Conservation (phyloP, 1,140 invertebrate genomes). For the Apocrypta bakeri region DNA sequence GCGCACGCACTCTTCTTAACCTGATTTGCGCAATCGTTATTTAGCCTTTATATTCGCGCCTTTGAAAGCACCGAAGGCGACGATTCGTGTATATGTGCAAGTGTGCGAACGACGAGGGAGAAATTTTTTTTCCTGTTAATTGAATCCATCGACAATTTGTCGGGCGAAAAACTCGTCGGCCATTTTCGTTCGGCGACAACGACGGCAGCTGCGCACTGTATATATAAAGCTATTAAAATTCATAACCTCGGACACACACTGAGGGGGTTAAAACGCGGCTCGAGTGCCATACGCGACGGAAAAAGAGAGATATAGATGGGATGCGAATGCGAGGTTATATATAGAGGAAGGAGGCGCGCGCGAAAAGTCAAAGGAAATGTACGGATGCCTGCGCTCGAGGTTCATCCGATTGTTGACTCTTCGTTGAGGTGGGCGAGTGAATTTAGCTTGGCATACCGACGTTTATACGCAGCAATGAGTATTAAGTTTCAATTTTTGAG, state of each 20-base stretch:
- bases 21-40: conserved; percentile 29
- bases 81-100: not conserved
- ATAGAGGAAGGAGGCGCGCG: not conserved
- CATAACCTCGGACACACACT: conserved; percentile 74
- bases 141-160: conserved; percentile 75
- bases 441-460: too few species aligned
- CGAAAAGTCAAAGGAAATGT: conserved; percentile 17
- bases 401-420: conserved; percentile 5
- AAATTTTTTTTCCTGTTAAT: conserved; percentile 63
- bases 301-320: conserved; percentile 22
- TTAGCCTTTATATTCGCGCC: conserved; percentile 9
- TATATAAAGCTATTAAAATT: conserved; percentile 74
- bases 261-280: conserved; percentile 68
- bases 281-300: conserved; percentile 56
- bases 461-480: too few species aligned
- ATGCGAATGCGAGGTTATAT: not conserved
- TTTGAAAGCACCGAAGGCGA: not conserved
- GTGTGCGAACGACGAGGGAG: not conserved
- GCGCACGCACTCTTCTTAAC: conserved; percentile 12
- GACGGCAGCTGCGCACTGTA: conserved; percentile 54
- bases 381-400: not conserved
- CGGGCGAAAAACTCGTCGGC: conserved; percentile 70
- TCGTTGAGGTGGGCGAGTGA: not conserved
- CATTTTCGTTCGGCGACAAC: conserved; percentile 64
- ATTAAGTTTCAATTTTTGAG: too few species aligned